A percentile compares a stretch with the other conserved stretches of the same genome.
Conservation (phyloP, 1,140 invertebrate genomes). For the Ostrea denselamellosa region DNA sequence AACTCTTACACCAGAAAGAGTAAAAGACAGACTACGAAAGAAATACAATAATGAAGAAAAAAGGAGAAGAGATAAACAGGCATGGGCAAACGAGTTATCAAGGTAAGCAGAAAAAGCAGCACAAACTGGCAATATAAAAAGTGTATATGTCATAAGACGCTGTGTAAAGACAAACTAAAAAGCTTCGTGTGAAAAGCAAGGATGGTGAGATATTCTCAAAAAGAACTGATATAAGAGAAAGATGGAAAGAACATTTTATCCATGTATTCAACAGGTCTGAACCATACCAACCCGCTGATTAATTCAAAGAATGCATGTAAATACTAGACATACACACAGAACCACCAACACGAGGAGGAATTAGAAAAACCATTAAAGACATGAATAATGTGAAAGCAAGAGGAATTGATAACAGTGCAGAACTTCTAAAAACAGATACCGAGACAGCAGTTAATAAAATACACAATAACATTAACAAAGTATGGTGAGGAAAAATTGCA, state of each 20-base stretch:
- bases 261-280: slow-evolving; percentile 36
- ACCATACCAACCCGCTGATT: neutral
- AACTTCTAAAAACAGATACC: neutral
- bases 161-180: slow-evolving; percentile 43
- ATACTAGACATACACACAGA: neutral
- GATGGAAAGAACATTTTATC: slow-evolving; percentile 42
- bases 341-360: neutral
- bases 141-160: slow-evolving; percentile 41
- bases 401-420: neutral
- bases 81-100: neutral
- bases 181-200: neutral
- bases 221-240: slow-evolving; percentile 16
- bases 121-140: slow-evolving; percentile 32
- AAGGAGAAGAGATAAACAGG: neutral
- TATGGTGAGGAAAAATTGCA: no score
- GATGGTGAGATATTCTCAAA: neutral
- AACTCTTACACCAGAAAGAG: no score
- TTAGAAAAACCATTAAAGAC: neutral
- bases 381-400: no score
- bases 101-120: slow-evolving; percentile 28
- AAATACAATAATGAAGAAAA: no score
- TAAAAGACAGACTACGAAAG: no score
- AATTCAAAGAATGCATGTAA: neutral
- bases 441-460: neutral
- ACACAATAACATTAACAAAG: no score